Evolutionary conservation across 92 coral and sea anemone species (phyloP), one percentile per base, ranked within the genome.

Genomic region (Zoanthus sociatus): DNA sequence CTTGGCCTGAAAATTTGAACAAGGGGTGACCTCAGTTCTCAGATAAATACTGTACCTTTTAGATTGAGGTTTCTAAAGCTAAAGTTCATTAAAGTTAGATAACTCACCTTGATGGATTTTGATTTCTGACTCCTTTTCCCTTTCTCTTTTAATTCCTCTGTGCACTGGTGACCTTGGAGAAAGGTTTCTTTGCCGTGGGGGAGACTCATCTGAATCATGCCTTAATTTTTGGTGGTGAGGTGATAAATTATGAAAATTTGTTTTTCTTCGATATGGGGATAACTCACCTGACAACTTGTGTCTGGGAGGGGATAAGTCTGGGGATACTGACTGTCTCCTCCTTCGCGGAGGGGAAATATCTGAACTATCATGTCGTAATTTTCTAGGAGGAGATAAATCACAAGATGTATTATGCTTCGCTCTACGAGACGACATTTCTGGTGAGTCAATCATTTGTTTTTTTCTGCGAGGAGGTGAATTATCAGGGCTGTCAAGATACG

Each of bases 341-440:
- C 71, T 82, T 74, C 58, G 75, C 7, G 76, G 20, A 42, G 44
- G 70, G 48, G 56, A 30, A 26, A 16, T 21, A 20, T 81, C 84
- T 56, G 78, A 45, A 45, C 71, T 77, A 2, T 71, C 72, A n/a
- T 83, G 86, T 6, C 74, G 74, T 13, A 69, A 12, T 70, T 83
- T 90, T 68, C 95, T 88, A 17, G 91, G 94, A 9, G 94, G 96
- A 0, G 94, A 92, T 77, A 77, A 89, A 63, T 92, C 95, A 67
- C 89, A 76, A 32, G 72, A 88, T 90, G 77, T 66, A 64, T 71
- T 26, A 15, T 26, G 51, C 33, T 60, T 71, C 26, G 30, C 76
- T 50, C 96, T 86, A 45, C 86, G 90, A 12, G 94, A 92, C 67
- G 94, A 95, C 33, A 82, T 78, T 60, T 89, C 98, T 37, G 20